Evolutionary conservation across 2,113 vertebrate genomes (phyloP).

Genomic region (Chaenogobius annularis): DNA sequence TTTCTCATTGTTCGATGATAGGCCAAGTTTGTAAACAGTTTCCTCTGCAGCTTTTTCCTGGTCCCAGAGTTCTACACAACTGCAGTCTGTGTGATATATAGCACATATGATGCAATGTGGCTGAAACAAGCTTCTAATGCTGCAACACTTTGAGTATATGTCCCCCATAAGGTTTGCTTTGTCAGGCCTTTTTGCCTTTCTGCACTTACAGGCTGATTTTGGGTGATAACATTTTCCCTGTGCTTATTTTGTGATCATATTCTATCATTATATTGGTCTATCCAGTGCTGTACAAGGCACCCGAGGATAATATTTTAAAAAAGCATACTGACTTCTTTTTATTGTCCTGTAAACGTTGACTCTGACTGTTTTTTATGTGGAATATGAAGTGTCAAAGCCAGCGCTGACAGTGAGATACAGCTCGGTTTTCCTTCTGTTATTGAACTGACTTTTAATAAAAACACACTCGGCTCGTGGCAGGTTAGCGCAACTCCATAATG

Average conservation of each 20-base stretch:
- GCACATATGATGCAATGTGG: constrained; percentile 40
- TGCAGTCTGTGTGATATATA: constrained; percentile 27
- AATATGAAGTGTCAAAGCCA: not conserved
- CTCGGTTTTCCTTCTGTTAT: constrained; percentile 3
- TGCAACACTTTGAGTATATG: constrained; percentile 8
- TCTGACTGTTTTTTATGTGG: not conserved
- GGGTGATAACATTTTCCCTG: not conserved
- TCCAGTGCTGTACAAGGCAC: constrained; percentile 2
- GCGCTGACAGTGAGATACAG: constrained; percentile 6
- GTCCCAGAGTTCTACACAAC: constrained; percentile 1
- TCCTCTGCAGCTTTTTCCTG: constrained; percentile 19
- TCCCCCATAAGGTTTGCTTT: constrained; percentile 13
- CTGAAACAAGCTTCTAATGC: constrained; percentile 40
- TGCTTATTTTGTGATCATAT: not conserved
- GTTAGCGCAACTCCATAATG: constrained; percentile 26
- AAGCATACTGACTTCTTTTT: not conserved
- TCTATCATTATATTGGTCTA: constrained; percentile 15
- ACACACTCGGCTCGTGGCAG: constrained; percentile 21
- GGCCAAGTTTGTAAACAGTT: not conserved
- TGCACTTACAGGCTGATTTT: constrained; percentile 17
- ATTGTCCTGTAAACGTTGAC: constrained; percentile 4
- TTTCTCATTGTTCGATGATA: constrained; percentile 2
- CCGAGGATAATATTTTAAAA: not conserved
- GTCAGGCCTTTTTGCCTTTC: constrained; percentile 18
- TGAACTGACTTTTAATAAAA: constrained; percentile 18